Evolutionary conservation across 2,888 invertebrate genomes (phyloP).

Genomic region (Drosophila stalkeri): DNA sequence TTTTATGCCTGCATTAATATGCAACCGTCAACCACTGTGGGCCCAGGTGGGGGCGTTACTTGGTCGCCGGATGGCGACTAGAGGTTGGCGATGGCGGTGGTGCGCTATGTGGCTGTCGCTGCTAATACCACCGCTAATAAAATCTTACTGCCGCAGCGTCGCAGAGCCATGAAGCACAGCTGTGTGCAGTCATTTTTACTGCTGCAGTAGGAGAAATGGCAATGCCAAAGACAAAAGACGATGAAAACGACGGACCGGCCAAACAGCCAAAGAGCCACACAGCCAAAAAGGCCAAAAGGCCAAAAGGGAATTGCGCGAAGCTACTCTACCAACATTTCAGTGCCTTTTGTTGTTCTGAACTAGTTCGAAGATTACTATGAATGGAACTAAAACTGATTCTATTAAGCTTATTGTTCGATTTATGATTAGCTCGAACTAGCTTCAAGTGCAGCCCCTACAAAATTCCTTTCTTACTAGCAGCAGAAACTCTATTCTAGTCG

Average conservation of each 20-base stretch:
- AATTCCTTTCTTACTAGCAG: background rate
- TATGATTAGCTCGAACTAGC: slow-evolving; percentile 9
- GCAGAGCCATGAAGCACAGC: slow-evolving; percentile 78
- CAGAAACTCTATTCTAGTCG: background rate
- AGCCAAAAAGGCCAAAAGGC: slow-evolving; percentile 47
- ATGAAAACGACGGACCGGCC: slow-evolving; percentile 22
- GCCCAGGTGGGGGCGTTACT: slow-evolving; percentile 12
- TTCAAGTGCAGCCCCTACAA: background rate
- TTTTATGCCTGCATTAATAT: slow-evolving; percentile 81
- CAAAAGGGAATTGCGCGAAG: slow-evolving; percentile 36
- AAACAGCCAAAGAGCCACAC: slow-evolving; percentile 29
- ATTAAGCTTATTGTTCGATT: slow-evolving; percentile 28
- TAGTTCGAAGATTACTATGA: slow-evolving; percentile 39
- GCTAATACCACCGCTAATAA: slow-evolving; percentile 82
- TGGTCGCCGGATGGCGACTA: background rate
- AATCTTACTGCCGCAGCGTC: slow-evolving; percentile 77
- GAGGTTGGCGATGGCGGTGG: background rate
- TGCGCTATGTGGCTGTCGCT: slow-evolving; percentile 59
- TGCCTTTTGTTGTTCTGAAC: slow-evolving; percentile 13
- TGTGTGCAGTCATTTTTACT: slow-evolving; percentile 82
- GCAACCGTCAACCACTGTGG: slow-evolving; percentile 77
- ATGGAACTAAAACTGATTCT: slow-evolving; percentile 18
- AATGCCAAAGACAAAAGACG: slow-evolving; percentile 51
- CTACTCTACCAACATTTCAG: background rate
- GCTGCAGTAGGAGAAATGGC: slow-evolving; percentile 67